Evolutionary conservation across 2,888 invertebrate genomes (phyloP), one percentile per base, ranked within the genome.

Genomic region (Muschampia plurimacula): DNA sequence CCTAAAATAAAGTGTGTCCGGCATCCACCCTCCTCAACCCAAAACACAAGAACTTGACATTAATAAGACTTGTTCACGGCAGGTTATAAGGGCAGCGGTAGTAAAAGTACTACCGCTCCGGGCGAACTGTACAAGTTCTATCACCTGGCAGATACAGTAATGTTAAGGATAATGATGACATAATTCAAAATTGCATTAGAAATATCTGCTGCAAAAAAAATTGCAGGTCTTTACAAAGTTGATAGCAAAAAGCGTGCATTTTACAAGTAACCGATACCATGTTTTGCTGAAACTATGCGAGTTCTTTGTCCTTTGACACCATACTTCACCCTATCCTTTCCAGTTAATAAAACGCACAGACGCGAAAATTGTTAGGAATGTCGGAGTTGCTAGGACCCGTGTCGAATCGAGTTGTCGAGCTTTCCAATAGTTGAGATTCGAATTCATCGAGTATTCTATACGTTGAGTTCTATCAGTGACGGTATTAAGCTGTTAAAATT

Each of bases 271-370:
- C 52, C 7, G n/a, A 52, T 6, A 52, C 6, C 15, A 52, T 12
- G 52, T 52, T 52, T 15, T 7, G 8, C 52, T 52, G 52, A 10
- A 52, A 52, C 52, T 52, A 52, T 52, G n/a, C 15, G 15, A 15
- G 52, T 7, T 15, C 4, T 52, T 15, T 52, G 49, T 10, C 15
- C 49, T 52, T 52, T 52, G 49, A 52, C 49, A 15, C 49, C 49
- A 52, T 52, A 5, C 49, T 15, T 0, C 52, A 6, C 52, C 52
- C n/a, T 52, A 15, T 15, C n/a, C n/a, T 52, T 52, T 39, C 52
- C 15, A 52, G 52, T 52, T 15, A 52, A 52, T 52, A 52, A 52
- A 52, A 52, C 15, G 52, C 52, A 52, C 52, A 52, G 52, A 52
- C 8, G 15, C n/a, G 15, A 52, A 52, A 52, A 52, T 15, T 52